Evolutionary conservation across 2,113 vertebrate genomes (phyloP).

Genomic region (Hypanus sabinus): DNA sequence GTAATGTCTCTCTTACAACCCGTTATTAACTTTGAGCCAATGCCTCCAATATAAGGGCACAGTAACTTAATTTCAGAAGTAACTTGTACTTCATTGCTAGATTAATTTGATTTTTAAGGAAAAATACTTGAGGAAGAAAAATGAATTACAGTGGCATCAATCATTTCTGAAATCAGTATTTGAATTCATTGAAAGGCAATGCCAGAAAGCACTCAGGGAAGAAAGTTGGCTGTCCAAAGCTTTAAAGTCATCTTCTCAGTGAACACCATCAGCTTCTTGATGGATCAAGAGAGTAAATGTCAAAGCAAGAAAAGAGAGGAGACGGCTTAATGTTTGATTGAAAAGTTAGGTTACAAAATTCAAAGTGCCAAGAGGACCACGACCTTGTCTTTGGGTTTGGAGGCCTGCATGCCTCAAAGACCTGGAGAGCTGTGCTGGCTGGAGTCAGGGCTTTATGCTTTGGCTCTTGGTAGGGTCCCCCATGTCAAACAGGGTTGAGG

Average conservation of each 20-base stretch:
- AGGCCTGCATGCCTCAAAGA: too few species aligned
- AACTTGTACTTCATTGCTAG: not conserved
- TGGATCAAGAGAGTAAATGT: not conserved
- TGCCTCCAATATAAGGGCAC: not conserved
- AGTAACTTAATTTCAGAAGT: constrained; percentile 28
- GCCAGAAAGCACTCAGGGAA: not conserved
- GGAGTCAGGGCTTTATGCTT: too few species aligned
- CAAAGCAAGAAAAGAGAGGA: not conserved
- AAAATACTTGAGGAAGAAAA: not conserved
- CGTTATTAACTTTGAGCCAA: constrained; percentile 17
- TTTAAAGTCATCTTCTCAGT: not conserved
- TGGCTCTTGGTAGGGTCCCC: too few species aligned
- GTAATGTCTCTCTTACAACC: not conserved
- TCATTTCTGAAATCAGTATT: not conserved
- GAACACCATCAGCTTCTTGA: not conserved
- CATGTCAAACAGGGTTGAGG: too few species aligned
- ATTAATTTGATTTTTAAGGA: constrained; percentile 16
- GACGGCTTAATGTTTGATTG: not conserved
- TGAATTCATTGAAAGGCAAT: not conserved
- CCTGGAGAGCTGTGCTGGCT: too few species aligned
- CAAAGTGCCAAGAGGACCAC: too few species aligned
- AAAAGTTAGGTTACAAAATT: not conserved
- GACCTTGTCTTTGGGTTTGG: too few species aligned
- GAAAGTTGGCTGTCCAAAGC: not conserved
- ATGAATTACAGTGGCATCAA: not conserved